A percentile compares a stretch with the other conserved stretches of the same genome.
These are phyloP conservation scores for Hoplodrina ambigua DNA, from an alignment of 2,888 invertebrate genomes.

Conservation along the genomic window DNA sequence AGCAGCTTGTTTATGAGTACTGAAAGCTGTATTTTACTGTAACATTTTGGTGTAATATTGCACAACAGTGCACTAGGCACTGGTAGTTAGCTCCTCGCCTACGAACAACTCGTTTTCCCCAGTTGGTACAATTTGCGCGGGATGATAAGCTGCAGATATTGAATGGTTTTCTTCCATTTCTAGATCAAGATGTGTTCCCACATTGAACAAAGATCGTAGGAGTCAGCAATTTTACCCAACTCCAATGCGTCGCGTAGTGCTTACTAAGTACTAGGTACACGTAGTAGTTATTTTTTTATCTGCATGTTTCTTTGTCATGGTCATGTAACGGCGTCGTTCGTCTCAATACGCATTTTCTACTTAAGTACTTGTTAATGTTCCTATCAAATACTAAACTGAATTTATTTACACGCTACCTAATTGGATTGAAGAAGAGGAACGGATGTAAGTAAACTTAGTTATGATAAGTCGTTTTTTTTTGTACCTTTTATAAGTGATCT, in stretches of 20 bases:
- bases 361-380: conserved; percentile 10
- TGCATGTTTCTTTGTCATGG: conserved; percentile 18
- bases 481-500: not conserved
- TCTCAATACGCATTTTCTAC: conserved; percentile 11
- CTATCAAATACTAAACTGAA: conserved; percentile 63
- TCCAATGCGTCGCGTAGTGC: not conserved
- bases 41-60: conserved; percentile 37
- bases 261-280: not conserved
- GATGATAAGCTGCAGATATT: conserved; percentile 14
- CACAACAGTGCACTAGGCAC: conserved; percentile 17
- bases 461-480: conserved; percentile 9
- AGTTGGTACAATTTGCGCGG: conserved; percentile 27
- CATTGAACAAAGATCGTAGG: conserved; percentile 23
- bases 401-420: conserved; percentile 75
- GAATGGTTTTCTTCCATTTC: conserved; percentile 23
- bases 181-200: conserved; percentile 30
- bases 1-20: conserved; percentile 39
- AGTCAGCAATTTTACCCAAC: conserved; percentile 24
- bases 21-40: conserved; percentile 35
- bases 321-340: not conserved
- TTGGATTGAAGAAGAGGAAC: conserved; percentile 63
- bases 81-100: conserved; percentile 34
- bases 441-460: conserved; percentile 65
- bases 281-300: conserved; percentile 5
- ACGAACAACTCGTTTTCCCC: conserved; percentile 36